Conservation (phyloP, 2,113 vertebrate genomes). For the Pelodiscus sinensis region DNA sequence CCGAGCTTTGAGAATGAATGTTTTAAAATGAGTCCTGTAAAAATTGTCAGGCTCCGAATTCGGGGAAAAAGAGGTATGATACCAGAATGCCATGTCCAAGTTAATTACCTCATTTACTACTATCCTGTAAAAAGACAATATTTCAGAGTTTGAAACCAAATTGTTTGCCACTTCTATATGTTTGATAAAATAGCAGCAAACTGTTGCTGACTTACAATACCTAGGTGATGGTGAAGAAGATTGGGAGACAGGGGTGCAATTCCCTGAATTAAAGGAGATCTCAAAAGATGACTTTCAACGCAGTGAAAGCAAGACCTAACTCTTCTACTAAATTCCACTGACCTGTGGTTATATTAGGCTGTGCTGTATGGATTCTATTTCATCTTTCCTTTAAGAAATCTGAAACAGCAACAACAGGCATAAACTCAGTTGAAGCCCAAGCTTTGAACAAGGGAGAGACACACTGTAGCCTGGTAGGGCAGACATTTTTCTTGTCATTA, state of each 20-base stretch:
- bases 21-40: not conserved
- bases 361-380: not conserved
- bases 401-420: not conserved
- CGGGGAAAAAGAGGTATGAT: not conserved
- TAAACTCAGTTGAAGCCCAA: not conserved
- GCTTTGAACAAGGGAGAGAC: not conserved
- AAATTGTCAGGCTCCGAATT: not conserved
- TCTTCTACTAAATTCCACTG: not conserved
- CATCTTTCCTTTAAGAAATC: not conserved
- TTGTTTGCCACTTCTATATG: accelerated
- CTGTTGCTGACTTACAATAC: not conserved
- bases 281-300: not conserved
- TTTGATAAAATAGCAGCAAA: too few relatives aligned
- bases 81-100: not conserved
- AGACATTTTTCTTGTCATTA: not conserved
- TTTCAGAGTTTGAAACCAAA: not conserved
- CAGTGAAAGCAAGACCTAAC: not conserved
- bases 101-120: not conserved
- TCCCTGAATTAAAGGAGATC: not conserved
- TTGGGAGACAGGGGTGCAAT: not conserved
- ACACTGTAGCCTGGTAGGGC: not conserved
- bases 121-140: accelerated
- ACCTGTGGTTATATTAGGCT: not conserved
- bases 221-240: not conserved
- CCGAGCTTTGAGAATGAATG: conserved; percentile 17